Base-by-base conservation (phyloP, 1,140 invertebrate species). In the Drosophila teissieri region DNA sequence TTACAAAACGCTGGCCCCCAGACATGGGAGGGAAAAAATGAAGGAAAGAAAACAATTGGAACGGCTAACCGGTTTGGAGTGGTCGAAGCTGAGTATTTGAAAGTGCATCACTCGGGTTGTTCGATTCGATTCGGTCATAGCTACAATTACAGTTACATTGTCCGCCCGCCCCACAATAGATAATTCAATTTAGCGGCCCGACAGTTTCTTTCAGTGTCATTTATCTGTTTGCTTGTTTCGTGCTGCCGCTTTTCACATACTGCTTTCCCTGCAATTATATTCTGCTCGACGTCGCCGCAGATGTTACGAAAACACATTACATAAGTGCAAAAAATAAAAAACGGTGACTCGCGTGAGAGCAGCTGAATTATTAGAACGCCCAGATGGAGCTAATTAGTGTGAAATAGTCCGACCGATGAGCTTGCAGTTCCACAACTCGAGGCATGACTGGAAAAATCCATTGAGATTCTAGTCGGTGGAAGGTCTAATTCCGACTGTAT, bases 251-350 rank as follows among this genome's bases (percentile, higher is more conserved):
- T 83, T 75, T 67, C 72, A 67, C 54, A 63, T 65, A 61, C 49
- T 48, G 44, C 67, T 82, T 83, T 58, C 40, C 73, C 36, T 77
- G 84, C 84, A 88, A 89, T 84, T 89, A 70, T 75, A 63, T 73
- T 72, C 57, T 63, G 73, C 39, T 36, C 49, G 52, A 62, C 67
- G 57, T 54, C 70, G 75, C 53, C 68, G 80, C 68, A 44, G 78
- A 60, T 61, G 85, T 89, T 89, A 89, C 85, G 84, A 89, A 89
- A 89, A 90, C 85, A 68, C 68, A 85, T 89, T 89, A 89, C 85
- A 90, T 89, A 89, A 89, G 73, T 78, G 82, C 64, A 77, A 69
- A 80, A 37, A 14, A 39, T 39, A 39, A 14, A 76, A 77, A 64
- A 64, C 19, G 44, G 27, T 45, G 6, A 68, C 40, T 76, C 65